A percentile compares a stretch with the other conserved stretches of the same genome.
phyloP scores from a whole-genome alignment of 1,140 invertebrate species.

The Drosophila carrolli region DNA sequence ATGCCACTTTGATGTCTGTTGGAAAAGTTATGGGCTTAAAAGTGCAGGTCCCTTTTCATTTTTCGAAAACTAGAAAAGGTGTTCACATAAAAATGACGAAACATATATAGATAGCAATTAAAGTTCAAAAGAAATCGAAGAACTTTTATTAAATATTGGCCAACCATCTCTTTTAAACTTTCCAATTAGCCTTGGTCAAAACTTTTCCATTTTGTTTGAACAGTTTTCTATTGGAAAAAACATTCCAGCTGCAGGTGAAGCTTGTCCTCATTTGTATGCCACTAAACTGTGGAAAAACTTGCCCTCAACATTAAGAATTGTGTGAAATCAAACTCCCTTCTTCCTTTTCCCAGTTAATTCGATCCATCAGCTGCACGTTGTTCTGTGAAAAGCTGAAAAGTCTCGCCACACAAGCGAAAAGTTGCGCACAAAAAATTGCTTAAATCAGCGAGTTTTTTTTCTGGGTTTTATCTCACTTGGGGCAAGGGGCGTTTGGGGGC shows the following conservation, averaged over 20 bases:
- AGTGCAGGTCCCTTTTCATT: too few relatives aligned
- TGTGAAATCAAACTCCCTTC: slow-evolving; percentile 36
- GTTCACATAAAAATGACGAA: too few relatives aligned
- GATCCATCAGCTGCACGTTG: slow-evolving; percentile 39
- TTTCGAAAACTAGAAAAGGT: too few relatives aligned
- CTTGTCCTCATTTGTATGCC: slow-evolving; percentile 67
- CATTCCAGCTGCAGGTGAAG: slow-evolving; percentile 50
- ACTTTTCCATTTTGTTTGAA: slow-evolving; percentile 3
- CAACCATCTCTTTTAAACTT: neutral
- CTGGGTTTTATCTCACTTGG: slow-evolving; percentile 1
- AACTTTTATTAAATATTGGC: slow-evolving; percentile 9
- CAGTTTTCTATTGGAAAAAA: neutral
- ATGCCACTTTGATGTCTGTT: too few relatives aligned
- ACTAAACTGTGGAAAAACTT: slow-evolving; percentile 62
- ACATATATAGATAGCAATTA: neutral
- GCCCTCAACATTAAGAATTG: slow-evolving; percentile 58
- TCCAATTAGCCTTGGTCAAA: slow-evolving; percentile 26
- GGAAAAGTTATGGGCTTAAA: too few relatives aligned
- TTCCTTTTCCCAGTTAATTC: slow-evolving; percentile 3
- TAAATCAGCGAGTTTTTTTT: slow-evolving; percentile 62
- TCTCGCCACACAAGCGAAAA: slow-evolving; percentile 52
- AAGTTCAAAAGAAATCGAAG: neutral
- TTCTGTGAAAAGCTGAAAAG: slow-evolving; percentile 61
- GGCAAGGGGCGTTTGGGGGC: slow-evolving; percentile 1
- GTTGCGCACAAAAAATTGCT: slow-evolving; percentile 52